Evolutionary conservation across 1,140 invertebrate genomes (phyloP), one percentile per base, ranked within the genome.

Genomic region (Scaptomyza montana): DNA sequence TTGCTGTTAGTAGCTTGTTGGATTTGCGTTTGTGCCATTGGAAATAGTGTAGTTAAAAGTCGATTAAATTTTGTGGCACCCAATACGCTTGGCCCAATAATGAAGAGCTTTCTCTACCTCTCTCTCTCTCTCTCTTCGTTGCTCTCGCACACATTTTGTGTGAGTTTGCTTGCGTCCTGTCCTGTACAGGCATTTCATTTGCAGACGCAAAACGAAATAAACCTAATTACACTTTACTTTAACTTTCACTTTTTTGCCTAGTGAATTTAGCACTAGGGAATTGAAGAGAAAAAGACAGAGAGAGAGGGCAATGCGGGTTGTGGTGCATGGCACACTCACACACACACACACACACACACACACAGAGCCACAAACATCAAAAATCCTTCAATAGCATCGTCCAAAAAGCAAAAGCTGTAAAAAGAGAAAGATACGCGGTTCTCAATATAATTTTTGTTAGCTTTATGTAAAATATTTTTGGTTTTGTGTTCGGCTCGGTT

Each of bases 201-300:
- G 74, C 81, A 86, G 81, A 86, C 79, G 75, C 76, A 81, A 84
- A 77, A 84, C 77, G 74, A 80, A 85, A 86, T 79, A 85, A 85
- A 85, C 80, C 80, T 85, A 85, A 85, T 85, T 85, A 85, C 80
- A 86, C 69, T 85, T 81, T 82, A 81, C 79, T 81, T 86, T 85
- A 78, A 85, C 80, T 78, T 78, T 78, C 50, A 74, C 72, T 78
- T 74, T 77, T 68, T 63, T 64, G 66, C 53, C 77, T 4, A 4
- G 57, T 19, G 43, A 13, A 12, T 8, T 8, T 8, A 30, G 25
- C 5, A 25, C 25, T 9, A 10, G 8, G 19, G 59, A 10, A 16
- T 16, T 16, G 9, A 9, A 36, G 33, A 36, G 33, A 36, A 2
- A 36, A 7, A 36, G 7, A 9, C 0, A 9, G 7, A 36, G 33